Percentiles rank a stretch among this genome's conserved stretches.
Evolutionary conservation across 1,140 invertebrate species (phyloP).

Genomic region (Drosophila teissieri): DNA sequence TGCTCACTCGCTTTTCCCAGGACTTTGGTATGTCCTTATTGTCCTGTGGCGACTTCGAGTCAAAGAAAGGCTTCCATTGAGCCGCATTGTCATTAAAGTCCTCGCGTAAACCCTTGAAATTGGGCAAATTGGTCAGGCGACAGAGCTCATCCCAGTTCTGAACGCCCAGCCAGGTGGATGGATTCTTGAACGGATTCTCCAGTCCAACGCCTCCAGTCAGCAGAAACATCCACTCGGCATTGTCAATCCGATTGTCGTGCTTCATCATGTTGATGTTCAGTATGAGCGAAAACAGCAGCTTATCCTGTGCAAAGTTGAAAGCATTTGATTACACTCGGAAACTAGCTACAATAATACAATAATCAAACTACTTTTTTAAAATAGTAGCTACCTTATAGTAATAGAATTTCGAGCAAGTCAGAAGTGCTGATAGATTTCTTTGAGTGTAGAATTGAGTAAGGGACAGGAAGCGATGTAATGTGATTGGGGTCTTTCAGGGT

Average conservation of each 20-base stretch:
- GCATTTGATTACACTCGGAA: conserved; percentile 48
- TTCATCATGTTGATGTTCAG: conserved; percentile 93
- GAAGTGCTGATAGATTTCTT: background rate
- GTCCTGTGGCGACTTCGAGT: conserved; percentile 89
- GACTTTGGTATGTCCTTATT: conserved; percentile 87
- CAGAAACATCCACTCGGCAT: conserved; percentile 93
- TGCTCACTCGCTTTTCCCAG: conserved; percentile 87
- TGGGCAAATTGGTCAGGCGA: conserved; percentile 84
- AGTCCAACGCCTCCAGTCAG: conserved; percentile 94
- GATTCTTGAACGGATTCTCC: conserved; percentile 91
- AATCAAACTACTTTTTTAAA: background rate
- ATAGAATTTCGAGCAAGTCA: background rate
- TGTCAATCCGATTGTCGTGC: conserved; percentile 88
- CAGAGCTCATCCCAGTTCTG: conserved; percentile 95
- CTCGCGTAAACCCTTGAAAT: conserved; percentile 87
- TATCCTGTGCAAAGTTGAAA: conserved; percentile 87
- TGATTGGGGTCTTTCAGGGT: conserved; percentile 28
- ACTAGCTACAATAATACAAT: no score
- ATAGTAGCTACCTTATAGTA: background rate
- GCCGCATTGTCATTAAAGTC: conserved; percentile 86
- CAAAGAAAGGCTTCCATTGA: conserved; percentile 91
- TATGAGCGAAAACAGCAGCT: conserved; percentile 95
- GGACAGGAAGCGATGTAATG: conserved; percentile 1
- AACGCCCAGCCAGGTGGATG: conserved; percentile 89
- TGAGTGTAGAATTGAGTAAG: background rate